Base-by-base conservation (phyloP, 2,888 invertebrate genomes). In the Dryobotodes eremita region DNA sequence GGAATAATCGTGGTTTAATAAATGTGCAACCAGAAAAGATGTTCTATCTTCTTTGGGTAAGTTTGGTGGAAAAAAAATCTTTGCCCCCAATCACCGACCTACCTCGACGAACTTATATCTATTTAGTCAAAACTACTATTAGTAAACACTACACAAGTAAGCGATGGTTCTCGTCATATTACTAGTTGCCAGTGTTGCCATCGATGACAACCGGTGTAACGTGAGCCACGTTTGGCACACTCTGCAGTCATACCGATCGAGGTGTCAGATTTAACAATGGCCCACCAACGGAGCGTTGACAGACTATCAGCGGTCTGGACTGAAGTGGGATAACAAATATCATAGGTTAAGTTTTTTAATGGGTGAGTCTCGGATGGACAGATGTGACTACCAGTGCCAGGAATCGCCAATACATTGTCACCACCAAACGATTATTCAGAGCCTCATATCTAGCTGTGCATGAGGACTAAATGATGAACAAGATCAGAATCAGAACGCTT, bases 201-300 rank as follows among this genome's bases (percentile, higher is more conserved):
- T 17, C 71, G 53, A 23, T 23, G 17, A 17, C 36, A 50, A 31
- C 26, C 31, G 50, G 31, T 70, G 80, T 73, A 84, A 79, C 20
- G n/a, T 50, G 36, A 66, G 42, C 66, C 26, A 31, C 70, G 46
- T 17, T 73, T 71, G 81, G 79, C 84, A 57, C 61, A 64, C 10
- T 15, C 10, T 15, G 57, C 48, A 10, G 42, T 55, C 68, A 68
- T 50, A 64, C 59, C 48, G 55, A 50, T 20, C 53, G 81, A 55
- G 61, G 82, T 83, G 71, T 85, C 83, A 5, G 8, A 23, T 83
- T 23, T 8, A 55, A 83, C 85, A 85, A 84, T 84, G 64, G 75
- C 59, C 81, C 75, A 81, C 75, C 81, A 23, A 46, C 82, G 8
- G 57, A 62, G 81, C 50, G 65, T 0, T 61, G 70, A 80, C 70